Evolutionary conservation across 2,113 vertebrate genomes (phyloP), one percentile per base, ranked within the genome.

Genomic region (Sisor rabdophorus): DNA sequence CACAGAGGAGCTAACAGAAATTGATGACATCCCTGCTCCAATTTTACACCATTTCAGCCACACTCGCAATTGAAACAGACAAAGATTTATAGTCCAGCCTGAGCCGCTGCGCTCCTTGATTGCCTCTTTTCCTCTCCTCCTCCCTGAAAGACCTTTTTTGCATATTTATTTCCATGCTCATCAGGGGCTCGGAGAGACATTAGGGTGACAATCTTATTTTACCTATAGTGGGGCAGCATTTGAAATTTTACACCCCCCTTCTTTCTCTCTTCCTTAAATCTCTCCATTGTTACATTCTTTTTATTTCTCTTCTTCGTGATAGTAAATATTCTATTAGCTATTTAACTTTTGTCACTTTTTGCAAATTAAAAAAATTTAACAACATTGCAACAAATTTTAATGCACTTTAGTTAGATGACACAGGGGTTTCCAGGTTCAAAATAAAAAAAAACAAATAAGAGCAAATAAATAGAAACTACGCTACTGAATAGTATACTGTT

Each of bases 1-100:
- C 95, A 97, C 95, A 94, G 93, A 95, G 94, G 93, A 93, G 93
- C 97, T 98, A 98, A 98, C 94, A 95, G 94, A 95, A 98, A 98
- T 97, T 98, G 96, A 98, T 98, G 95, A 95, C 94, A 98, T 97
- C 96, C 95, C 92, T 70, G 87, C 94, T 92, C 82, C 90, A 96
- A 94, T 98, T 95, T 95, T 96, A 96, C 95, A 97, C 93, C 91
- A 92, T 95, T 96, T 96, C 94, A 92, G 93, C 94, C 92, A 91
- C 92, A 91, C 93, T 91, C 82, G 79, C 94, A 89, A 98, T 97
- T 97, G 96, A 98, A 98, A 96, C 92, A 96, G 96, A 98, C 95
- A 98, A 94, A 98, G 96, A 98, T 98, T 98, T 98, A 98, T 98
- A 91, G 96, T 95, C 94, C 92, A 91, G 92, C 86, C 85, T 84